Conservation (phyloP, 2,888 invertebrate genomes). For the Eremobia ochroleuca region DNA sequence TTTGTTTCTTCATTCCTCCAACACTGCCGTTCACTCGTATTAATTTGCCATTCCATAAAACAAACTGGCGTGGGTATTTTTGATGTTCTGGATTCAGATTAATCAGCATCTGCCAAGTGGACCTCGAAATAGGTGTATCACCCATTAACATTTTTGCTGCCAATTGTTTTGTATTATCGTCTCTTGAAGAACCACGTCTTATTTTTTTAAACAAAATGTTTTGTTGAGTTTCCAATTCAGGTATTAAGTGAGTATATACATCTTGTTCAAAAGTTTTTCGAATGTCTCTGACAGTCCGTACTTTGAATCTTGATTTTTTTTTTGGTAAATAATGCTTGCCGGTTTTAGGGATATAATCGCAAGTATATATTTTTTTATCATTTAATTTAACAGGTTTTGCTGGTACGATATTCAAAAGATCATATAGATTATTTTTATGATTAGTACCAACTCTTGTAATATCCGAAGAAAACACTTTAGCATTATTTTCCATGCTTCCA, state of each 20-base stretch:
- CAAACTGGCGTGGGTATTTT: constrained; percentile 78
- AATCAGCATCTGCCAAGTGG: constrained; percentile 86
- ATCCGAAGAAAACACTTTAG: constrained; percentile 80
- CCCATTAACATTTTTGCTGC: constrained; percentile 79
- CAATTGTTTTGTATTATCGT: constrained; percentile 79
- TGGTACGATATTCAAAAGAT: constrained; percentile 76
- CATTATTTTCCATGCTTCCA: constrained; percentile 71
- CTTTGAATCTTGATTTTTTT: constrained; percentile 81
- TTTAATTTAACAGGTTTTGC: constrained; percentile 73
- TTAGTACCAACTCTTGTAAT: constrained; percentile 76
- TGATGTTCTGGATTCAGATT: constrained; percentile 83
- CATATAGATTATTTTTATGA: constrained; percentile 78
- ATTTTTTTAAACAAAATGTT: constrained; percentile 82
- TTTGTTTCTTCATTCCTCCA: constrained; percentile 83
- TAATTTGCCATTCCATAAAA: constrained; percentile 81
- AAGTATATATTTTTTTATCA: constrained; percentile 63
- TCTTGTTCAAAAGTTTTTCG: constrained; percentile 83
- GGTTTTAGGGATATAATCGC: constrained; percentile 78
- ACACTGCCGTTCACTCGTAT: constrained; percentile 83
- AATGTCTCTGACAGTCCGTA: constrained; percentile 84
- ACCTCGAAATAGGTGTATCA: constrained; percentile 79
- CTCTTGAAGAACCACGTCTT: constrained; percentile 76
- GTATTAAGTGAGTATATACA: constrained; percentile 74
- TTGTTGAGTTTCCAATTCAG: constrained; percentile 82
- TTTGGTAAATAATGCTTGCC: constrained; percentile 83